Base-by-base conservation (phyloP, 1,140 invertebrate genomes). In the Drosophila kikkawai region DNA sequence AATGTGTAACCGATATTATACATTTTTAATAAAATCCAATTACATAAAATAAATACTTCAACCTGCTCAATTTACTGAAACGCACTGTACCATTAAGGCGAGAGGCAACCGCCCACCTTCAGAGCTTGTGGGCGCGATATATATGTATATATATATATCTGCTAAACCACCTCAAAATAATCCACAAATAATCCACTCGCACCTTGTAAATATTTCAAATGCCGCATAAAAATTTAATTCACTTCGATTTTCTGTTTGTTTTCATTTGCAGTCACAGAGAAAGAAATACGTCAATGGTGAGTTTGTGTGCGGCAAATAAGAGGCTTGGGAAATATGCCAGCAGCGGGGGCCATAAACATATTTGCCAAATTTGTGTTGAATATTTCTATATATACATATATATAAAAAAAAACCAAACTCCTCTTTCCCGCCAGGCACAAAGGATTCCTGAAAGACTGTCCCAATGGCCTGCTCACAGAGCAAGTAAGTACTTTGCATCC, bases 391-490 rank as follows among this genome's bases (percentile, higher is more conserved):
- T n/a, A 9, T 17, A 17, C 7, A 13, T 42, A 1, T 29, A 8
- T 45, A 34, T 44, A 12, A 26, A 15, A 36, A n/a, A 19, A 19
- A n/a, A 4, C 34, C 39, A 36, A 37, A 37, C 17, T 41, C n/a
- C 26, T 32, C 59, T 91, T 87, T 48, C 26, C 26, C 11, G 77
- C 94, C 94, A 98, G 97, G 97, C 97, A 98, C 94, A 98, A 98
- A 95, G 97, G 97, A 92, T 98, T 98, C 92, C 94, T 98, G 53
- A 98, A 98, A 94, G 97, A 98, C 93, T 98, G 97, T 94, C 97
- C 97, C 32, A 97, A 98, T 93, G 97, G 97, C 68, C 95, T 97
- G 78, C 95, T 98, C 19, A 98, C 97, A 73, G 97, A 98, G 94
- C 97, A 98, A 95, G 97, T 98, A 94, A 93, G 94, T 92, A 77